Conservation (phyloP, 2,113 vertebrate genomes). For the Parotia lawesii region DNA sequence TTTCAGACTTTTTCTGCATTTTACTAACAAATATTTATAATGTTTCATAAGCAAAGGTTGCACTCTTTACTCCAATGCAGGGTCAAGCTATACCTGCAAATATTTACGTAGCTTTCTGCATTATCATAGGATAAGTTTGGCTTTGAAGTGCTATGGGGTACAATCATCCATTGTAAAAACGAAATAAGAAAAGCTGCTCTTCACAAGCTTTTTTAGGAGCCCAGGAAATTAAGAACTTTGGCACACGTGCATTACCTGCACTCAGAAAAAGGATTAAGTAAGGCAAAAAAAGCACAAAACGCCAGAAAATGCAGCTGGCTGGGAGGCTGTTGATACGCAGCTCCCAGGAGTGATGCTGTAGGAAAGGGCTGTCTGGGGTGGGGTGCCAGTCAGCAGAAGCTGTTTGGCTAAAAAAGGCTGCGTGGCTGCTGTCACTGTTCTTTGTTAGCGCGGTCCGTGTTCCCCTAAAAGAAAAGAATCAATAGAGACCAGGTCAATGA, state of each 20-base stretch:
- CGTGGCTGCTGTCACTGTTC: not conserved
- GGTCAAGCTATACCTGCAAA: not conserved
- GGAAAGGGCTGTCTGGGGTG: not conserved
- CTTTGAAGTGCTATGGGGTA: not conserved
- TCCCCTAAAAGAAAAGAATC: not conserved
- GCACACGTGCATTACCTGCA: not conserved
- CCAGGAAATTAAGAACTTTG: not conserved
- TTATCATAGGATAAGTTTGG: not conserved
- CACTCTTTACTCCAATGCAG: not conserved
- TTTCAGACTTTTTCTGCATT: not conserved
- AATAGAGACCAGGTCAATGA: not conserved
- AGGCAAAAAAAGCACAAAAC: not conserved
- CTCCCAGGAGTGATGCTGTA: not conserved
- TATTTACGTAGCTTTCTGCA: not conserved
- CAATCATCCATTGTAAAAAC: not conserved
- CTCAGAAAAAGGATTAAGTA: not conserved
- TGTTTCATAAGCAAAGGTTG: not conserved
- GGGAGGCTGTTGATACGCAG: fast-evolving
- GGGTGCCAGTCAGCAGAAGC: slow-evolving; percentile 3
- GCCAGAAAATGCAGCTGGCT: not conserved
- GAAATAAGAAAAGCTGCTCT: not conserved
- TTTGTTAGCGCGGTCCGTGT: fast-evolving
- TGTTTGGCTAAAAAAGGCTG: not conserved
- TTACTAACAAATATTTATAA: not conserved
- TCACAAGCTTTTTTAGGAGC: not conserved